These are phyloP conservation scores for Drosophila novamexicana DNA, from an alignment of 1,140 invertebrate species.

Conservation along the genomic window DNA sequence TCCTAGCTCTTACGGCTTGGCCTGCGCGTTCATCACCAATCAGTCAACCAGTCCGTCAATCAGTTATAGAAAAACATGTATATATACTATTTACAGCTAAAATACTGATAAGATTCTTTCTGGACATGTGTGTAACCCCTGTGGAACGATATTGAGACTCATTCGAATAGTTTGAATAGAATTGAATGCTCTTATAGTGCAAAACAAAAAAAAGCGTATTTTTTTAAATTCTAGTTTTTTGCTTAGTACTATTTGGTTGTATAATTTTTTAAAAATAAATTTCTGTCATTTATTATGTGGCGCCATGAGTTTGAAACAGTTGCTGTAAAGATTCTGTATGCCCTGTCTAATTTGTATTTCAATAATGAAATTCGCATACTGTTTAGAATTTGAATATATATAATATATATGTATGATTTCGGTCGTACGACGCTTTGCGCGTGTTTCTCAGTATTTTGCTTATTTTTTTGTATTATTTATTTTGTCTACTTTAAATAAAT, in stretches of 20 bases:
- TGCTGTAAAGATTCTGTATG: slow-evolving; percentile 37
- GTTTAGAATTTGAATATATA: slow-evolving; percentile 75
- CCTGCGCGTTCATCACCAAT: too few species aligned
- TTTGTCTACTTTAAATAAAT: slow-evolving; percentile 80
- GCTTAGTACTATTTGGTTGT: slow-evolving; percentile 3
- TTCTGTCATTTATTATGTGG: slow-evolving; percentile 62
- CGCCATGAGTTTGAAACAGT: slow-evolving; percentile 35
- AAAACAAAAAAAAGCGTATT: slow-evolving; percentile 1
- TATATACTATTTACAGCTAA: too few species aligned
- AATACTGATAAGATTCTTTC: slow-evolving; percentile 23
- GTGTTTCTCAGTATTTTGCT: slow-evolving; percentile 63
- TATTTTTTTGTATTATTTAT: slow-evolving; percentile 61
- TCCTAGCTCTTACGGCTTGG: too few species aligned
- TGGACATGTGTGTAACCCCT: slow-evolving; percentile 29
- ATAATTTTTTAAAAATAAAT: slow-evolving; percentile 46
- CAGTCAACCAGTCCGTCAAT: too few species aligned
- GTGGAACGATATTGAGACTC: not conserved
- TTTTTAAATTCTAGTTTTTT: slow-evolving; percentile 20
- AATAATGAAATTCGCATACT: slow-evolving; percentile 65
- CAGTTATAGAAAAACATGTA: too few species aligned
- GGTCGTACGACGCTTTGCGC: slow-evolving; percentile 59
- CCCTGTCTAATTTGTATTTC: slow-evolving; percentile 68
- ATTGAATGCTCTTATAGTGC: not conserved
- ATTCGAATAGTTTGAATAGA: not conserved
- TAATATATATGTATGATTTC: slow-evolving; percentile 32